Percentiles rank a stretch among this genome's conserved stretches.
Conservation (phyloP, 2,888 invertebrate genomes). For the Caenorhabditis afra region DNA sequence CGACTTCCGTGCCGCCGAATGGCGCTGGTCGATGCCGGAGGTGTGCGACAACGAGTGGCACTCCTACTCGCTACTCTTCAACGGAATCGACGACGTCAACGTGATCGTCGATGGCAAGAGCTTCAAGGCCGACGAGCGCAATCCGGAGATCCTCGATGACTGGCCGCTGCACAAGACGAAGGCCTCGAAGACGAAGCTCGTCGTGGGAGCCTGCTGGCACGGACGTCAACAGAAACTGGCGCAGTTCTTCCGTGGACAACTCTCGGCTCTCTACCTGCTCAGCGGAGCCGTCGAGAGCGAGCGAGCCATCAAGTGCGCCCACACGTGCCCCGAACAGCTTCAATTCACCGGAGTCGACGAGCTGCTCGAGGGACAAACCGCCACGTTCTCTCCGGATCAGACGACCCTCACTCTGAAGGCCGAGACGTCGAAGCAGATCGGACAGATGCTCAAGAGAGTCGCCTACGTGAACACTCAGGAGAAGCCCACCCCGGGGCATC, state of each 20-base stretch:
- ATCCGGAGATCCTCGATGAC: slow-evolving; percentile 98
- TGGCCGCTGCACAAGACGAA: slow-evolving; percentile 98
- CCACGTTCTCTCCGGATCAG: slow-evolving; percentile 82
- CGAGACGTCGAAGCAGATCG: slow-evolving; percentile 80
- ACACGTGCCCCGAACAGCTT: slow-evolving; percentile 88
- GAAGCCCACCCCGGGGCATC: slow-evolving; percentile 94
- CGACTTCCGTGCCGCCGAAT: slow-evolving; percentile 92
- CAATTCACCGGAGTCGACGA: slow-evolving; percentile 84
- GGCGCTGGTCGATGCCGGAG: slow-evolving; percentile 93
- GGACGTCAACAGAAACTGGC: slow-evolving; percentile 87
- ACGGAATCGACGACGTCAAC: slow-evolving; percentile 87
- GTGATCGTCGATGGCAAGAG: slow-evolving; percentile 75
- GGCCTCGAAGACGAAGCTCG: slow-evolving; percentile 87
- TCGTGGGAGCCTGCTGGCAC: slow-evolving; percentile 98
- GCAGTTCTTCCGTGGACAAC: slow-evolving; percentile 91
- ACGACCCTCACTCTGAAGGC: slow-evolving; percentile 82
- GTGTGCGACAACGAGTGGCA: slow-evolving; percentile 99
- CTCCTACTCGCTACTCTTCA: slow-evolving; percentile 94
- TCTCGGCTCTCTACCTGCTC: slow-evolving; percentile 90
- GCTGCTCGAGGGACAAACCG: slow-evolving; percentile 87
- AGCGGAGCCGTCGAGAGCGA: slow-evolving; percentile 87
- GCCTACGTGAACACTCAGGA: slow-evolving; percentile 93
- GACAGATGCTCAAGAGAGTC: slow-evolving; percentile 82
- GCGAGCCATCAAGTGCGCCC: slow-evolving; percentile 87
- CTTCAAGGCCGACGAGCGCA: slow-evolving; percentile 85